Evolutionary conservation across 2,888 invertebrate species (phyloP), one percentile per base, ranked within the genome.

Genomic region (Ophioninae sp.): DNA sequence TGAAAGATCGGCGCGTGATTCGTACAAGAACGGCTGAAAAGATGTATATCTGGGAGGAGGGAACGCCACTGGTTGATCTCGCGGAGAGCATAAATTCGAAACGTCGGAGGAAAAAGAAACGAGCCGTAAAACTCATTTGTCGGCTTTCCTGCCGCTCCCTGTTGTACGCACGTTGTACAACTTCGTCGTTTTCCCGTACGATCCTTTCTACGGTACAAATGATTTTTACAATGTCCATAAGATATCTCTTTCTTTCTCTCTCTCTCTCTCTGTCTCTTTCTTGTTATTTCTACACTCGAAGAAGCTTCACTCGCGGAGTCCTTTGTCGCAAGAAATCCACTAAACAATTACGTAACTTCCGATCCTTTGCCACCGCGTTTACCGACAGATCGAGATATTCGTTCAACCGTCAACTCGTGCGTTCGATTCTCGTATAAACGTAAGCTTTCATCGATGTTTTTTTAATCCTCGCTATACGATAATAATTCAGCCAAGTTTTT

Each of bases 91-190:
- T 81, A 83, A 81, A 81, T 83, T 83, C 74, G 78, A 68, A 81
- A 83, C 81, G 83, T 78, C 77, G 79, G 83, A 83, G 86, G 83
- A 87, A 30, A 87, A 87, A 87, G 89, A 89, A 89, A 86, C 82
- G 85, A 88, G 87, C 87, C 88, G 88, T 90, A 88, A 89, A 89
- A 87, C 85, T 85, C 88, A 87, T 88, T 89, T 87, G 87, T 86
- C 87, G 86, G 86, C 86, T 86, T 87, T 86, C 87, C 82, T 83
- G 81, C 80, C 83, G 83, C 83, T 81, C 83, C 83, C 83, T 77
- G 83, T 83, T 70, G 78, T 83, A 83, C 83, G 81, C 83, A 65
- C 67, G 64, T 62, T 50, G 50, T 50, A 78, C 77, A 61, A 62
- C 59, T 44, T 59, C 23, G 44, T 76, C 79, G 73, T 78, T 50